phyloP scores from a whole-genome alignment of 2,113 vertebrate genomes.

The Chlorodrepanis virens region DNA sequence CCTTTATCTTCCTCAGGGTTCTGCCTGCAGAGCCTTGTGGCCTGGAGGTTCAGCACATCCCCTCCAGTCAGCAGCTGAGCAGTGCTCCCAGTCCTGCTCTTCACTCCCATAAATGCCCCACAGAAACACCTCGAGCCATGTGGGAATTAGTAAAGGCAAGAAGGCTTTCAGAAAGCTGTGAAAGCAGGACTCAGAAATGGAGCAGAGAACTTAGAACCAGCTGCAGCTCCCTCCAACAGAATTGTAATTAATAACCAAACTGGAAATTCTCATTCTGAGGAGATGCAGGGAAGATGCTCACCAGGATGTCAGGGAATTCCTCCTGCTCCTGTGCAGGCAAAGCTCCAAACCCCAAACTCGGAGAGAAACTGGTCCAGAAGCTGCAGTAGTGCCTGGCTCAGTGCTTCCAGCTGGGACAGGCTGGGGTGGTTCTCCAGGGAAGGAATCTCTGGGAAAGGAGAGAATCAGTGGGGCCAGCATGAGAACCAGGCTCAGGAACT shows the following conservation, averaged over 20 bases:
- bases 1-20: not conserved
- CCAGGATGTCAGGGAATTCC: not conserved
- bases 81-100: not conserved
- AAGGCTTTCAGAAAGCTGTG: too few species aligned
- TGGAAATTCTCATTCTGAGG: not conserved
- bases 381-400: not conserved
- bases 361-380: not conserved
- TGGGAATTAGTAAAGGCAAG: too few species aligned
- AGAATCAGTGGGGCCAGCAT: not conserved
- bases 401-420: not conserved
- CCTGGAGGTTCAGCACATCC: not conserved
- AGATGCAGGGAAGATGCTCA: not conserved
- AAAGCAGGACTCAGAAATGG: too few species aligned
- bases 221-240: not conserved
- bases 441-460: not conserved
- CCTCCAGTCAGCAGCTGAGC: not conserved
- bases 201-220: too few species aligned
- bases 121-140: not conserved
- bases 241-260: not conserved
- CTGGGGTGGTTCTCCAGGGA: not conserved
- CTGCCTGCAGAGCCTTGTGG: not conserved
- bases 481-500: not conserved
- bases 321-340: not conserved
- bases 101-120: not conserved
- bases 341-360: not conserved